Base-by-base conservation (phyloP, 2,888 invertebrate species). In the Eupelmus urozonus region DNA sequence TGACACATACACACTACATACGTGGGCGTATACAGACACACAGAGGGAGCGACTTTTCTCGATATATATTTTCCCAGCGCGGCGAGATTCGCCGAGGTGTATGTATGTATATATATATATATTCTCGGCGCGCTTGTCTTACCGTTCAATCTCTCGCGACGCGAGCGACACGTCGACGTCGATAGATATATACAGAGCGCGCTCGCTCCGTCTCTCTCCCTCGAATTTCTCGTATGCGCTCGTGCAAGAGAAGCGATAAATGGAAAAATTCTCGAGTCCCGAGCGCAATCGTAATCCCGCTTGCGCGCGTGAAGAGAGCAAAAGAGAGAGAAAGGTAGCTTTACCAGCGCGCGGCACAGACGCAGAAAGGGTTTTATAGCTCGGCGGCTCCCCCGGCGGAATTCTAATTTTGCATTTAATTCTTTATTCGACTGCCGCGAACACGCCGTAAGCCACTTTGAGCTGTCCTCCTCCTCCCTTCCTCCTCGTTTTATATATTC, bases 191-290 rank as follows among this genome's bases (percentile, higher is more conserved):
- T 20, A 29, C 3, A 51, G 9, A 13, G 45, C 16, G 13, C 45
- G 25, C 3, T 9, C 1, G 25, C 16, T 40, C 2, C 53, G 53
- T 49, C 49, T 11, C 16, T 11, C 53, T 53, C 53, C 2, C 20
- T 84, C 83, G 85, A 85, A 86, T 83, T 87, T 88, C 86, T 86
- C 84, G 85, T 85, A 85, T 83, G 86, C 88, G 86, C 83, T 87
- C 87, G 86, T 86, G 88, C 88, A 86, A 85, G 86, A 86, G 83
- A 81, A 84, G 85, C 87, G 88, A 88, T 88, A 89, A 89, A 88
- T 88, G 88, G 87, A 87, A 88, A 88, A 89, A 89, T 89, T 89
- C 88, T 87, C 85, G 85, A 85, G 85, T 87, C 74, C 66, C 83
- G 5, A 34, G 34, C 9, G 84, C 85, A 87, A 84, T 86, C 85